Conservation (phyloP, 2,113 vertebrate genomes). For the Entelurus aequoreus region DNA sequence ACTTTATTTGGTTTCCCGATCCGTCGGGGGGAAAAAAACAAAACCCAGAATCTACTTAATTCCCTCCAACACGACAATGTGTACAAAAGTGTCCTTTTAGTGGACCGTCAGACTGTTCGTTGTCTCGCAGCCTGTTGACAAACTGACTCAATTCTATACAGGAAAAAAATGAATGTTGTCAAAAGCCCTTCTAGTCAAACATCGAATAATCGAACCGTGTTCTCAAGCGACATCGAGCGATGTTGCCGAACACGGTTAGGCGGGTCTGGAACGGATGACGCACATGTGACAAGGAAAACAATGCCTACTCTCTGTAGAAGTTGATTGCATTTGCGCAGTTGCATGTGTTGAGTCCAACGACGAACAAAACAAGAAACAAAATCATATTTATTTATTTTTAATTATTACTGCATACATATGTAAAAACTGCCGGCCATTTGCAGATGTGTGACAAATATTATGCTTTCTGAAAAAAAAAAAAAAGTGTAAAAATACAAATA, state of each 20-base stretch:
- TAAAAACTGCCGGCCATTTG: too few species aligned
- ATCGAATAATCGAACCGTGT: neutral
- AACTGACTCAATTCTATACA: slow-evolving; percentile 8
- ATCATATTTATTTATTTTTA: too few species aligned
- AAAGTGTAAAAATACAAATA: too few species aligned
- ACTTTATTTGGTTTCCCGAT: slow-evolving; percentile 19
- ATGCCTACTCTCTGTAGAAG: slow-evolving; percentile 32
- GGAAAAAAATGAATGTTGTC: neutral
- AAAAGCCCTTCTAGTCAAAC: neutral
- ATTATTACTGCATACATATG: too few species aligned
- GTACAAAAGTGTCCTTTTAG: neutral
- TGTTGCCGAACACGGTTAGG: neutral
- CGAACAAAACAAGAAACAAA: too few species aligned
- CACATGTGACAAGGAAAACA: slow-evolving; percentile 42
- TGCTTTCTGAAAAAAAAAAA: too few species aligned
- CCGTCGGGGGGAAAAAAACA: neutral
- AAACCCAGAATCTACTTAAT: neutral
- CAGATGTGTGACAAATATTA: too few species aligned
- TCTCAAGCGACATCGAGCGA: neutral
- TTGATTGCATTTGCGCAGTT: neutral
- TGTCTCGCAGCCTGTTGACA: slow-evolving; percentile 60
- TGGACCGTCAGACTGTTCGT: neutral
- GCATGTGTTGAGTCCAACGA: too few species aligned
- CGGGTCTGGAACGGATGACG: slow-evolving; percentile 19
- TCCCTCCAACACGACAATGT: neutral